phyloP scores from a whole-genome alignment of 2,113 vertebrate species.

The Saguinus midas region DNA sequence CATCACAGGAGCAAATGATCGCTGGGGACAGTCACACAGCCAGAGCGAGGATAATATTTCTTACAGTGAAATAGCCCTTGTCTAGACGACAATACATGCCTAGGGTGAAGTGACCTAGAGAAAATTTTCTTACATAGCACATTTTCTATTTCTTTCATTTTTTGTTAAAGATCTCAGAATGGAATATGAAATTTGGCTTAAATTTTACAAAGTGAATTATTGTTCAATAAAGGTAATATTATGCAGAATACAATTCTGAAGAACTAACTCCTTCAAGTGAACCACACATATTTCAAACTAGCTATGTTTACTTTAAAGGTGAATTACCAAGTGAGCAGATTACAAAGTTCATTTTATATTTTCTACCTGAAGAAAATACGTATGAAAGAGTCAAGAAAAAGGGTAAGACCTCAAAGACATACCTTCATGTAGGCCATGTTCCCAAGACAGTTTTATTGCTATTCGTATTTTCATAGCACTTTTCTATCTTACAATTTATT shows the following conservation, averaged over 20 bases:
- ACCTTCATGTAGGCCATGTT: neutral
- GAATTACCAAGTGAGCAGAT: neutral
- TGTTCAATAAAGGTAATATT: neutral
- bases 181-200: neutral
- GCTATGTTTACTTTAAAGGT: neutral
- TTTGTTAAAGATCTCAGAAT: neutral
- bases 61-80: neutral
- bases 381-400: neutral
- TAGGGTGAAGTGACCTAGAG: neutral
- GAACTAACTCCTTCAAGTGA: neutral
- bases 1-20: neutral
- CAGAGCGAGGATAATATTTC: slow-evolving; percentile 12
- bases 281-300: neutral
- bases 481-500: slow-evolving; percentile 16
- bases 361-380: neutral
- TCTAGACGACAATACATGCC: neutral
- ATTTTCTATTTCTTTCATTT: neutral
- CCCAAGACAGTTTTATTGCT: neutral
- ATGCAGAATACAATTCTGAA: neutral
- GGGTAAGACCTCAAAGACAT: neutral
- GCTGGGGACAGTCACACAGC: neutral
- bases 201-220: neutral
- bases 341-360: neutral
- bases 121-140: neutral
- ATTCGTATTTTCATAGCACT: neutral